Evolutionary conservation across 2,113 vertebrate genomes (phyloP).

Genomic region (Desmodus rotundus): DNA sequence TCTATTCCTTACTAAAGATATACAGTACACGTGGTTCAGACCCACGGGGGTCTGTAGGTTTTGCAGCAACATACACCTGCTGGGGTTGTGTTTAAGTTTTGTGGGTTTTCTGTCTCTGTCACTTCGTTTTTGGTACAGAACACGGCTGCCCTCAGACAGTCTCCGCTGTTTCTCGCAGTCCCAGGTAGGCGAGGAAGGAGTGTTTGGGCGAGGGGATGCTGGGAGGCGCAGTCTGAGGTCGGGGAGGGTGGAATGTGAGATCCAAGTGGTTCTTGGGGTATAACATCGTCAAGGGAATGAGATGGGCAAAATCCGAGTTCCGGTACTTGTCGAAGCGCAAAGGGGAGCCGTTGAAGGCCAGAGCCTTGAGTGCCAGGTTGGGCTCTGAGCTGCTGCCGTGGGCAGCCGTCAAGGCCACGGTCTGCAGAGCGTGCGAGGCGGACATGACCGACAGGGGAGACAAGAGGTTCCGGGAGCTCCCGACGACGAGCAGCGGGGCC

Average conservation of each 20-base stretch:
- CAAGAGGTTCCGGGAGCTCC: conserved; percentile 86
- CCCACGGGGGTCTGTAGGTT: conserved; percentile 73
- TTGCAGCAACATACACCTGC: conserved; percentile 86
- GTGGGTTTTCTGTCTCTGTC: conserved; percentile 44
- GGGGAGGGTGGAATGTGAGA: conserved; percentile 91
- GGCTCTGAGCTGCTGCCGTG: conserved; percentile 79
- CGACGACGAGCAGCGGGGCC: conserved; percentile 80
- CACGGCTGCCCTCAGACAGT: conserved; percentile 87
- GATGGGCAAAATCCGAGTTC: conserved; percentile 94
- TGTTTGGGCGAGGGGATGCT: conserved; percentile 91
- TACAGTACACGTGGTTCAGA: conserved; percentile 81
- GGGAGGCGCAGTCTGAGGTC: conserved; percentile 85
- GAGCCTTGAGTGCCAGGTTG: conserved; percentile 81
- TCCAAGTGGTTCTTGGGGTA: conserved; percentile 92
- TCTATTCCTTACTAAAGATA: conserved; percentile 82
- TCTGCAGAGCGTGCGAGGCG: conserved; percentile 97
- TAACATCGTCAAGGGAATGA: conserved; percentile 97
- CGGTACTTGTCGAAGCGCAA: conserved; percentile 90
- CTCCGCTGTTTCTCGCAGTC: conserved; percentile 94
- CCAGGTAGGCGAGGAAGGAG: conserved; percentile 99
- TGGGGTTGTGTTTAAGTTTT: conserved; percentile 71
- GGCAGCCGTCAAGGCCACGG: conserved; percentile 92
- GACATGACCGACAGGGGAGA: conserved; percentile 93
- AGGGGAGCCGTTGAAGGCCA: conserved; percentile 85
- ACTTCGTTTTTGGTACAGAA: conserved; percentile 83